These are phyloP conservation scores for Neomorphus geoffroyi DNA, from an alignment of 2,797 vertebrate species.

Conservation along the genomic window DNA sequence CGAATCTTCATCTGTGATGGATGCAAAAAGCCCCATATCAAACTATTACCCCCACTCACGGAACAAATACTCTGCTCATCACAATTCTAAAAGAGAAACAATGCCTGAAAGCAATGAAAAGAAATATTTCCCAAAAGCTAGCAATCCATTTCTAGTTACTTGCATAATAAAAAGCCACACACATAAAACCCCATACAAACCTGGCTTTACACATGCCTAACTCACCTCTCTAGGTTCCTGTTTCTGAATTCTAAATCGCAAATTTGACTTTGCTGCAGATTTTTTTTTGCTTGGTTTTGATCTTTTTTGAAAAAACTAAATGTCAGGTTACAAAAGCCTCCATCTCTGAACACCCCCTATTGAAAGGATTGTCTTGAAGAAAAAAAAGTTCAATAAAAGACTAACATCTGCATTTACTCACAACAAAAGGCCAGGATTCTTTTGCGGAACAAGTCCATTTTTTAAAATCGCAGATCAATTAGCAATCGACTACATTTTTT, in stretches of 20 bases:
- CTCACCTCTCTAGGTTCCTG: background rate
- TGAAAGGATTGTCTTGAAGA: background rate
- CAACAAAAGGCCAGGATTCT: conserved; percentile 53
- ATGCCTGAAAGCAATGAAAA: background rate
- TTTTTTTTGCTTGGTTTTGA: background rate
- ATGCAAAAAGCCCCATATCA: background rate
- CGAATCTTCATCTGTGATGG: background rate
- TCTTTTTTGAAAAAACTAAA: background rate
- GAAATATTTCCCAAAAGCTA: background rate
- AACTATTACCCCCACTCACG: rapidly evolving
- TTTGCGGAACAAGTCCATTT: conserved; percentile 47
- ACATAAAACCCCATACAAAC: background rate
- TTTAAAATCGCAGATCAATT: conserved; percentile 12
- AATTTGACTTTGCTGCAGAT: rapidly evolving
- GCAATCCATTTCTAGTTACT: background rate
- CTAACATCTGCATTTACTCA: conserved; percentile 65
- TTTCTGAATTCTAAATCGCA: background rate
- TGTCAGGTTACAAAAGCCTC: background rate
- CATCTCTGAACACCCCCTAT: background rate
- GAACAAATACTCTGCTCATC: background rate
- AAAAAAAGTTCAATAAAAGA: background rate
- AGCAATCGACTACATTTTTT: background rate
- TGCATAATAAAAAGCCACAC: background rate
- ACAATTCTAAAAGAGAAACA: background rate
- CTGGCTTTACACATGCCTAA: background rate